Evolutionary conservation across 2,113 vertebrate species (phyloP).

Genomic region (Nicator chloris): DNA sequence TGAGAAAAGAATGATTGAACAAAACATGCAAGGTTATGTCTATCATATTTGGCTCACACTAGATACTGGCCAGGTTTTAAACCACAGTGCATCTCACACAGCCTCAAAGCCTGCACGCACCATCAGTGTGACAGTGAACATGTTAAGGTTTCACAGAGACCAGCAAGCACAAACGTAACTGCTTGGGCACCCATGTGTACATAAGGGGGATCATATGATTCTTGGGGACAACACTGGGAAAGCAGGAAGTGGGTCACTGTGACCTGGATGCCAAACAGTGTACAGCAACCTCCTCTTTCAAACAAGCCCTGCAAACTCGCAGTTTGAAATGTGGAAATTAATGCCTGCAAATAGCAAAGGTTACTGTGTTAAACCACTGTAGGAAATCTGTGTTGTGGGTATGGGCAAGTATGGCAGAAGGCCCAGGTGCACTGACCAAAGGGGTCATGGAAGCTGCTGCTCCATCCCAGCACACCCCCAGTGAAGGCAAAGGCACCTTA

Average conservation of each 20-base stretch:
- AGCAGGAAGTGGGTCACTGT: constrained; percentile 12
- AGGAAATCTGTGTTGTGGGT: background rate
- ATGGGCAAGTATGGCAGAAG: background rate
- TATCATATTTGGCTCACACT: background rate
- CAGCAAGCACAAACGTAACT: background rate
- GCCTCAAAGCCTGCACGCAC: background rate
- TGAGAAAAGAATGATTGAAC: background rate
- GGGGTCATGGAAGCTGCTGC: background rate
- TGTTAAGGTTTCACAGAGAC: background rate
- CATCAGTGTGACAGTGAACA: background rate
- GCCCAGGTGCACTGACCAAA: background rate
- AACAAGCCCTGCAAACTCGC: background rate
- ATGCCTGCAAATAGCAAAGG: background rate
- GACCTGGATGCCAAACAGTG: background rate
- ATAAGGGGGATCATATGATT: background rate
- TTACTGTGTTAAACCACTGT: background rate
- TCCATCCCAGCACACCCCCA: background rate
- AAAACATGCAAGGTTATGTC: background rate
- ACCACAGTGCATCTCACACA: background rate
- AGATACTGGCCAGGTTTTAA: background rate
- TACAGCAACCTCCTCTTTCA: background rate
- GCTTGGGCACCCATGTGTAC: background rate
- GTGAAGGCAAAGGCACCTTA: background rate
- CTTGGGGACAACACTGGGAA: background rate
- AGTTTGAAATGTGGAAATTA: background rate